Evolutionary conservation across 2,113 vertebrate species (phyloP).

Genomic region (Cercopithecus mona): DNA sequence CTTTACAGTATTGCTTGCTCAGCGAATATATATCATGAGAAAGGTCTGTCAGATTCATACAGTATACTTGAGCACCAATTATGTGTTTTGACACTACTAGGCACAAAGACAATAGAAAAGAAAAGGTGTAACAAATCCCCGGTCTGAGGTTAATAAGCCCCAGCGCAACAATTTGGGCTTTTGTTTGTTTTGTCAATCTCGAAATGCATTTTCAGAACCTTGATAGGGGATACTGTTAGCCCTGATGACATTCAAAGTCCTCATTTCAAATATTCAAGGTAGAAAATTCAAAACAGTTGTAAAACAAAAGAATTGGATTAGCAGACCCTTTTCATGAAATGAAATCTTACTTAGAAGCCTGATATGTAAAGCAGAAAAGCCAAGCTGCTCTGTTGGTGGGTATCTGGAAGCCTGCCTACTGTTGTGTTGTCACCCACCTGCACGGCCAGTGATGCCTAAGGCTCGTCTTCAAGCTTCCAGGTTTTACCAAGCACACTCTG

Average conservation of each 20-base stretch:
- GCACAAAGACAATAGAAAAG: not conserved
- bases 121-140: not conserved
- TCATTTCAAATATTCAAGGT: conserved; percentile 14
- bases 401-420: not conserved
- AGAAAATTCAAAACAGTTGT: not conserved
- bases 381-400: not conserved
- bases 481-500: not conserved
- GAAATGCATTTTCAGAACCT: not conserved
- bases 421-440: not conserved
- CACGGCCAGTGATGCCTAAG: not conserved
- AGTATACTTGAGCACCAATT: not conserved
- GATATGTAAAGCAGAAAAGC: conserved; percentile 3
- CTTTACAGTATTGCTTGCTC: not conserved
- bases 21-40: not conserved
- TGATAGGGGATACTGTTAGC: not conserved
- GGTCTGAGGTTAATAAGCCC: not conserved
- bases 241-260: not conserved
- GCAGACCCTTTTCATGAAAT: not conserved
- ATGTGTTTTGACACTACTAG: not conserved
- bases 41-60: not conserved
- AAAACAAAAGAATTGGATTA: conserved; percentile 12
- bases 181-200: not conserved
- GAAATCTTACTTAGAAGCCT: conserved; percentile 31
- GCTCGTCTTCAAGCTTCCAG: not conserved
- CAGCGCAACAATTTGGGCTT: not conserved